A percentile compares a stretch with the other conserved stretches of the same genome.
These are phyloP conservation scores for Scaptomyza pallida DNA, from an alignment of 1,140 invertebrate genomes.

Conservation along the genomic window DNA sequence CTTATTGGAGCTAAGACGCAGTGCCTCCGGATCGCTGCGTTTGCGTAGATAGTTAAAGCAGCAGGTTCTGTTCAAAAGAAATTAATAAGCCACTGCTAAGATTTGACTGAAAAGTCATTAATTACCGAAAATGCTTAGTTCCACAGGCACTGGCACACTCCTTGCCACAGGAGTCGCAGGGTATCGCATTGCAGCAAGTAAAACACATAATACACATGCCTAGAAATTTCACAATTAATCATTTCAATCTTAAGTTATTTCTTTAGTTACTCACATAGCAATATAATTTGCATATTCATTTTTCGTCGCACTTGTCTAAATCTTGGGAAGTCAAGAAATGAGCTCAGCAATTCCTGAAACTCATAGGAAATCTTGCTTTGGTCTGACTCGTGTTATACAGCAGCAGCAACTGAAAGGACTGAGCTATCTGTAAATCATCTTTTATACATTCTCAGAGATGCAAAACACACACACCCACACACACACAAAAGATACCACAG, in stretches of 20 bases:
- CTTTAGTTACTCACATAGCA: conserved; percentile 51
- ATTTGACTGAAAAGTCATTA: not conserved
- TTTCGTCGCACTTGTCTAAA: conserved; percentile 29
- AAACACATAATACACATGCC: conserved; percentile 62
- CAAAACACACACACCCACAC: not conserved
- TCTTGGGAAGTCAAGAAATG: conserved; percentile 10
- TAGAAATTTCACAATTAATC: conserved; percentile 1
- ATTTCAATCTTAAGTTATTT: too few species aligned
- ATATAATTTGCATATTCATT: conserved; percentile 63
- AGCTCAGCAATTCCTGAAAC: conserved; percentile 40
- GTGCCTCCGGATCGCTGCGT: conserved; percentile 67
- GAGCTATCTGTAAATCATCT: conserved; percentile 10
- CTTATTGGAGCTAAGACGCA: conserved; percentile 71
- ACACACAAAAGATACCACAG: not conserved
- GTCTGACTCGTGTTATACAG: conserved; percentile 29
- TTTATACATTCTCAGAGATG: conserved; percentile 48
- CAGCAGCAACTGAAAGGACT: conserved; percentile 65
- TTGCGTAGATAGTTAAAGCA: conserved; percentile 83
- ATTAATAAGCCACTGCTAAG: not conserved
- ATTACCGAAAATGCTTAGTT: conserved; percentile 85
- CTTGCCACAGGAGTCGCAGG: conserved; percentile 85
- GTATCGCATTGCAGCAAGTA: conserved; percentile 68
- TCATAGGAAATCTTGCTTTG: conserved; percentile 54
- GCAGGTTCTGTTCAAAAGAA: conserved; percentile 59
- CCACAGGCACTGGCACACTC: conserved; percentile 85